Conservation (phyloP, 2,797 vertebrate species). For the Sebastes vulpes region DNA sequence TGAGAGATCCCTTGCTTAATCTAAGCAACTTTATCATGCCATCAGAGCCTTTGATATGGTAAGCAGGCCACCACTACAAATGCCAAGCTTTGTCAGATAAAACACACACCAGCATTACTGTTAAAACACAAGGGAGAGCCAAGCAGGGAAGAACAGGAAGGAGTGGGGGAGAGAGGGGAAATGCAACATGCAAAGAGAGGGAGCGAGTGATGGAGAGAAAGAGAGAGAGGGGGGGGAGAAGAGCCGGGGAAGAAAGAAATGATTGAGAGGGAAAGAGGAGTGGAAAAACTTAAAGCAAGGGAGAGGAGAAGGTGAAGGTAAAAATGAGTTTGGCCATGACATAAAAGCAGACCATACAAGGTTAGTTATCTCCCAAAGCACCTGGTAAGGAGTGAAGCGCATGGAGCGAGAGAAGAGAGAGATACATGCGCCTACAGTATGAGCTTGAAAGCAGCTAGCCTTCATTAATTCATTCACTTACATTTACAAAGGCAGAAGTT, state of each 20-base stretch:
- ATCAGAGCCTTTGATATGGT: constrained; percentile 70
- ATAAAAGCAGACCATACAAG: constrained; percentile 38
- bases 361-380: constrained; percentile 66
- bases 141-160: not conserved
- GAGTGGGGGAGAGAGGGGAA: not conserved
- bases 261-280: not conserved
- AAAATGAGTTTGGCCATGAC: constrained; percentile 41
- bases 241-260: not conserved
- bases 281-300: constrained; percentile 1
- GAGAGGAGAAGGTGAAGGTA: constrained; percentile 30
- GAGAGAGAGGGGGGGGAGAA: not conserved
- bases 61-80: constrained; percentile 57
- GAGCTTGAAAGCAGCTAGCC: not conserved
- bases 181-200: not conserved
- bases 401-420: not conserved
- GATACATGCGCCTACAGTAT: not conserved
- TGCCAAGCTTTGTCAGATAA: constrained; percentile 60
- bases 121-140: constrained; percentile 44
- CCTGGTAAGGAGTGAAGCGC: constrained; percentile 32
- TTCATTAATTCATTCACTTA: constrained; percentile 3
- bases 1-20: constrained; percentile 37
- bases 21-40: constrained; percentile 52
- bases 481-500: not conserved
- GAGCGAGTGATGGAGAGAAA: not conserved
- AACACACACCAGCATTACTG: constrained; percentile 27